Conservation (phyloP, 1,140 invertebrate genomes). For the Phocides pigmalion region DNA sequence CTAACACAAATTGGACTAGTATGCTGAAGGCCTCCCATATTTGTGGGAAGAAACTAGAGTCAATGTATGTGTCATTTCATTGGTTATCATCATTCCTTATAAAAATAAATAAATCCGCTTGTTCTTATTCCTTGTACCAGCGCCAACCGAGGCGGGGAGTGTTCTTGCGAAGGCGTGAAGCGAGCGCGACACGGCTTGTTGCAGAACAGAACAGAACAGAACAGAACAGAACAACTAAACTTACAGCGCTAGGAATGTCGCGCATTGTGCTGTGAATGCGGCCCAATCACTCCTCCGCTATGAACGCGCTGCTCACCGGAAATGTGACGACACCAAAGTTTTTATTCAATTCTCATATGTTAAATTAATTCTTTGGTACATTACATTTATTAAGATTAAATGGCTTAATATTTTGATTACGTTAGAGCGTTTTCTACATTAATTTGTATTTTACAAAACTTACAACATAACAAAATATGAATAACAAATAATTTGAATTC, state of each 20-base stretch:
- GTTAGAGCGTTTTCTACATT: too few species aligned
- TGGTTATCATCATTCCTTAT: background rate
- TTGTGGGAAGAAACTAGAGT: too few species aligned
- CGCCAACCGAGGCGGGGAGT: constrained; percentile 36
- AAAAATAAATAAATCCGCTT: constrained; percentile 30
- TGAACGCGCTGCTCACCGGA: constrained; percentile 12
- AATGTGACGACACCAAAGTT: too few species aligned
- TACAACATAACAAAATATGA: too few species aligned
- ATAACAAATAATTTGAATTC: too few species aligned
- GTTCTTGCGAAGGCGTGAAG: constrained; percentile 54
- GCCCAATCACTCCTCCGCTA: constrained; percentile 13
- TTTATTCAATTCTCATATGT: background rate
- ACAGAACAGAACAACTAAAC: constrained; percentile 30
- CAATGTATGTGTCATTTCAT: too few species aligned
- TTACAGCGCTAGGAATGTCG: constrained; percentile 27
- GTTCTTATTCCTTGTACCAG: constrained; percentile 17
- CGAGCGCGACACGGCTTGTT: constrained; percentile 39
- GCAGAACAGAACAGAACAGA: constrained; percentile 8
- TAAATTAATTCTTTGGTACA: constrained; percentile 5
- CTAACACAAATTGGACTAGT: too few species aligned
- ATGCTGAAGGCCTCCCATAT: too few species aligned
- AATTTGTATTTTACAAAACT: too few species aligned
- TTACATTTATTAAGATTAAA: too few species aligned
- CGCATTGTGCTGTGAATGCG: constrained; percentile 19
- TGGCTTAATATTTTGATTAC: too few species aligned